Percentiles rank a stretch among this genome's conserved stretches.
Conservation (phyloP, 2,888 invertebrate genomes). For the Apodemia zela region DNA sequence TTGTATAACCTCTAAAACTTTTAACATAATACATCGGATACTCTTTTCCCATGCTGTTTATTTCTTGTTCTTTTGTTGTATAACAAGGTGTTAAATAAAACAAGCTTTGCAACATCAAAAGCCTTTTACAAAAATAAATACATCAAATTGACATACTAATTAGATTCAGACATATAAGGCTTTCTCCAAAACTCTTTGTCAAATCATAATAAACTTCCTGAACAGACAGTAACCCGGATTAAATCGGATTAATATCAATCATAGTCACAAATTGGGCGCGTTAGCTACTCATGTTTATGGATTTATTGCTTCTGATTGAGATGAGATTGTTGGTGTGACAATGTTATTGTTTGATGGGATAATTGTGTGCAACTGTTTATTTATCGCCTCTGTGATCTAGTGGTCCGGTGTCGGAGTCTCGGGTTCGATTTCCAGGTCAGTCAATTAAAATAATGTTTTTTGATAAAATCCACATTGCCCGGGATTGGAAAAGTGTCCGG, state of each 20-base stretch:
- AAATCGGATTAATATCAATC: slow-evolving; percentile 73
- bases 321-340: neutral
- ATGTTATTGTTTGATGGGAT: slow-evolving; percentile 9
- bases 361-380: neutral
- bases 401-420: too few species aligned
- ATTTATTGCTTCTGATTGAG: slow-evolving; percentile 16
- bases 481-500: too few species aligned
- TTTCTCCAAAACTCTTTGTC: slow-evolving; percentile 16
- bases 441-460: too few species aligned
- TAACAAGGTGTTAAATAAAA: slow-evolving; percentile 1
- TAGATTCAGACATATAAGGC: slow-evolving; percentile 8
- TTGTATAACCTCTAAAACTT: too few species aligned
- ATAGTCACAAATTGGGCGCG: slow-evolving; percentile 63
- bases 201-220: slow-evolving; percentile 6
- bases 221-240: slow-evolving; percentile 57
- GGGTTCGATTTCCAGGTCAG: too few species aligned
- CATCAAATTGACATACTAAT: slow-evolving; percentile 13
- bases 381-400: too few species aligned
- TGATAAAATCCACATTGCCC: too few species aligned
- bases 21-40: too few species aligned
- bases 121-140: slow-evolving; percentile 5
- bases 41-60: too few species aligned
- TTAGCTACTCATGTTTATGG: slow-evolving; percentile 50
- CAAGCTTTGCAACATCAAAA: neutral
- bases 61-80: neutral